Conservation (phyloP, 2,113 vertebrate species). For the Chunga burmeisteri region DNA sequence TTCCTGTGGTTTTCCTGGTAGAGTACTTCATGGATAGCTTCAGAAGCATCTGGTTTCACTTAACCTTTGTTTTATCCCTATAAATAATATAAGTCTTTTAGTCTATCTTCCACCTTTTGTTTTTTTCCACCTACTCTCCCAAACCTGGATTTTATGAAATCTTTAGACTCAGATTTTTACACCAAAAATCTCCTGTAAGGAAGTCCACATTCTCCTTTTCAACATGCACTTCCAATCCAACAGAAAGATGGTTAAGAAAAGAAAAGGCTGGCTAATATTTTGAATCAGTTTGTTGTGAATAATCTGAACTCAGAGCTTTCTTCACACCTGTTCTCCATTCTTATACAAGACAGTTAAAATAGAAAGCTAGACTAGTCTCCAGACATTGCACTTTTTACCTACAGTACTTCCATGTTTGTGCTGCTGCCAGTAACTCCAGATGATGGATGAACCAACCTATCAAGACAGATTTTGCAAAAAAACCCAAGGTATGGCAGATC, state of each 20-base stretch:
- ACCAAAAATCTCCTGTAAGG: neutral
- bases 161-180: neutral
- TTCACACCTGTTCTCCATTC: neutral
- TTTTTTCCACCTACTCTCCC: fast-evolving
- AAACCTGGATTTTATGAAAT: neutral
- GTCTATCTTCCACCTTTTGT: neutral
- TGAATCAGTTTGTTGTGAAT: neutral
- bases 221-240: neutral
- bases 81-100: neutral
- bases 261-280: neutral
- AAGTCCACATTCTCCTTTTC: neutral
- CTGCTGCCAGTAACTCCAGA: constrained; percentile 9
- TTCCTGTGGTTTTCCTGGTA: neutral
- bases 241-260: neutral
- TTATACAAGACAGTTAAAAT: neutral
- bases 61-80: neutral
- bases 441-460: constrained; percentile 23
- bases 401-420: neutral
- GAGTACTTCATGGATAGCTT: neutral
- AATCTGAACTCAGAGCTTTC: neutral
- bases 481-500: neutral
- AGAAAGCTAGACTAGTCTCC: constrained; percentile 32
- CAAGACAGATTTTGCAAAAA: neutral
- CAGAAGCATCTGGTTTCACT: neutral
- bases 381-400: neutral